These are phyloP conservation scores for Cardiocondyla obscurior DNA, from an alignment of 1,140 invertebrate species.

Conservation along the genomic window DNA sequence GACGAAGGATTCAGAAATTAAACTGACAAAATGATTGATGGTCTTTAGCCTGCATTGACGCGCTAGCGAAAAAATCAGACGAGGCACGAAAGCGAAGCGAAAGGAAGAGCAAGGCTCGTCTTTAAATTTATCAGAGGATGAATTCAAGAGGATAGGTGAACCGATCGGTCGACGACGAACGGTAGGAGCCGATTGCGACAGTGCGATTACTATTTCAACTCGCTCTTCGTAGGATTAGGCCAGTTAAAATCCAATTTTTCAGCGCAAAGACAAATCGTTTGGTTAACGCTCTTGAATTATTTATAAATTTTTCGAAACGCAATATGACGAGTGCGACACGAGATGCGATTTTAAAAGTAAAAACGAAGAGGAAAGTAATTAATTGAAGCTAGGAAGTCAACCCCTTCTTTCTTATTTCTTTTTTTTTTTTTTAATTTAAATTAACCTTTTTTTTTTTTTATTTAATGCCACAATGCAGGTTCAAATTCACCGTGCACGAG, in stretches of 20 bases:
- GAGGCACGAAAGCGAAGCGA: not conserved
- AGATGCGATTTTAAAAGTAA: too few relatives aligned
- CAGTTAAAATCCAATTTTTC: not conserved
- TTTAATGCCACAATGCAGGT: not conserved
- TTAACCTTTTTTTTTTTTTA: not conserved
- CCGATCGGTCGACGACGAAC: constrained; percentile 40
- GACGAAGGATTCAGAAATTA: not conserved
- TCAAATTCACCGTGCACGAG: not conserved
- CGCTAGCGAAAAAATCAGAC: not conserved
- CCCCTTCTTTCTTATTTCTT: too few relatives aligned
- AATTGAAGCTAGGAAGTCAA: too few relatives aligned
- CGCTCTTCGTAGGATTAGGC: not conserved
- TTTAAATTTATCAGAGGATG: not conserved
- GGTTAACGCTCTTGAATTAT: not conserved
- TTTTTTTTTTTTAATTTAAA: too few relatives aligned
- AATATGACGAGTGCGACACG: not conserved
- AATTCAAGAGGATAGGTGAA: constrained; percentile 45
- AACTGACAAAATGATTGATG: not conserved
- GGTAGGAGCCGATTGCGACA: constrained; percentile 7
- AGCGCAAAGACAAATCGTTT: not conserved
- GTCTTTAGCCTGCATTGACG: not conserved
- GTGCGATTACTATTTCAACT: not conserved
- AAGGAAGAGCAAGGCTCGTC: constrained; percentile 33
- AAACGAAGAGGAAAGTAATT: too few relatives aligned
- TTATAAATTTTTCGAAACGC: not conserved